A percentile compares a stretch with the other conserved stretches of the same genome.
Conservation (phyloP, 92 coral and sea anemone species). For the Paramuricea clavata region DNA sequence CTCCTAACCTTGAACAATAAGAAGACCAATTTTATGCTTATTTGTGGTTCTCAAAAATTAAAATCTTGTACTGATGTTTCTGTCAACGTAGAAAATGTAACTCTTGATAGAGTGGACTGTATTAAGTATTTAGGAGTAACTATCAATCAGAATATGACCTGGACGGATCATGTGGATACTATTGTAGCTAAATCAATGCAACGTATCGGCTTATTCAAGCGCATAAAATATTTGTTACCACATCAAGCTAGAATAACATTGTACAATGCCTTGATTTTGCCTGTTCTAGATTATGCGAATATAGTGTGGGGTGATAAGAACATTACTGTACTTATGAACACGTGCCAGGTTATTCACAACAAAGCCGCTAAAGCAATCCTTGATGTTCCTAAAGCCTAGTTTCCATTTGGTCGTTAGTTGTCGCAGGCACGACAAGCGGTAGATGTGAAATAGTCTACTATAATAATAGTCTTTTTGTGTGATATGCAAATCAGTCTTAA, state of each 20-base stretch:
- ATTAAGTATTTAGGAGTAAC: conserved; percentile 4
- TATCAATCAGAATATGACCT: neutral
- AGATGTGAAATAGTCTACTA: too few relatives aligned
- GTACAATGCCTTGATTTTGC: conserved; percentile 2
- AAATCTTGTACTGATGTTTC: conserved; percentile 16
- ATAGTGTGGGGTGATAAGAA: conserved; percentile 11
- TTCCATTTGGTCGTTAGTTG: too few relatives aligned
- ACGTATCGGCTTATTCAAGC: conserved; percentile 18
- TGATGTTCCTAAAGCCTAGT: neutral
- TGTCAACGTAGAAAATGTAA: neutral
- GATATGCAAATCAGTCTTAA: too few relatives aligned
- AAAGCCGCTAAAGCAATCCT: neutral
- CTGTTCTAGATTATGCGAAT: neutral
- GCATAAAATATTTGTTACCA: conserved; percentile 7
- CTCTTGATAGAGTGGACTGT: neutral
- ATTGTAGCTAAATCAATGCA: neutral
- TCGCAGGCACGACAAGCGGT: too few relatives aligned
- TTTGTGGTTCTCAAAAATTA: conserved; percentile 11
- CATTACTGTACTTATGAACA: neutral
- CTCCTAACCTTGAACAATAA: neutral
- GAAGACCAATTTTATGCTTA: neutral
- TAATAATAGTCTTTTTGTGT: too few relatives aligned
- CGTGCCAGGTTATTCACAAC: neutral
- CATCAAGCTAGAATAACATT: neutral
- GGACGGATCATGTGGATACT: conserved; percentile 9